These are phyloP conservation scores for Macheiramphus alcinus DNA, from an alignment of 2,113 vertebrate species.

Conservation along the genomic window DNA sequence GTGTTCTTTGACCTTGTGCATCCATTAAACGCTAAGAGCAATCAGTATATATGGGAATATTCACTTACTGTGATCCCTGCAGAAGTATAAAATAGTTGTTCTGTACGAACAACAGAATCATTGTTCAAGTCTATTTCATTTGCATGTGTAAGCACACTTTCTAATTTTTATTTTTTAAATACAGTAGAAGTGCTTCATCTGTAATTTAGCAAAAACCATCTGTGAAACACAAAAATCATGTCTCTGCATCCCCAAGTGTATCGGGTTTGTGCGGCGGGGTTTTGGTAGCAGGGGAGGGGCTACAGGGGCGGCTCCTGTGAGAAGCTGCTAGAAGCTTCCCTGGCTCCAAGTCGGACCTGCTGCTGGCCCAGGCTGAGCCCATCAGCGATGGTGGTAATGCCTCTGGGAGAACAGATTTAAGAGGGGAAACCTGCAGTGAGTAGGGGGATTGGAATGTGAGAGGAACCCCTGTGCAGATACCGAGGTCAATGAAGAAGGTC, in stretches of 20 bases:
- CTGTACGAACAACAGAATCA: not conserved
- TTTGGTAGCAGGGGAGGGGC: too few species aligned
- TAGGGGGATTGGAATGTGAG: too few species aligned
- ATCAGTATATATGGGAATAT: not conserved
- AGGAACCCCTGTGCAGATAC: too few species aligned
- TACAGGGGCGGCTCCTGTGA: too few species aligned
- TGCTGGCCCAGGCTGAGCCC: too few species aligned
- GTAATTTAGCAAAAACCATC: not conserved
- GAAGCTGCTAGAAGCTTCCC: too few species aligned
- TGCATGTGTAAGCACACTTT: not conserved
- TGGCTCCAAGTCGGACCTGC: too few species aligned
- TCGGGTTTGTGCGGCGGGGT: too few species aligned
- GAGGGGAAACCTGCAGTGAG: too few species aligned
- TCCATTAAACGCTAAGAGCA: not conserved
- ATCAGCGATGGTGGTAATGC: too few species aligned
- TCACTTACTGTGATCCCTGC: not conserved
- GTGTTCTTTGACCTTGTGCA: not conserved
- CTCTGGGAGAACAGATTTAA: too few species aligned
- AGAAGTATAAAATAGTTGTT: not conserved
- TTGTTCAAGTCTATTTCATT: not conserved
- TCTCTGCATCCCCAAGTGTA: not conserved
- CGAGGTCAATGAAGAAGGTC: fast-evolving
- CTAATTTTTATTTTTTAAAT: not conserved
- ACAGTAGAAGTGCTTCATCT: not conserved
- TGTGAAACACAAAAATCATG: not conserved